Evolutionary conservation across 2,797 vertebrate species (phyloP).

Genomic region (Hydrolagus colliei): DNA sequence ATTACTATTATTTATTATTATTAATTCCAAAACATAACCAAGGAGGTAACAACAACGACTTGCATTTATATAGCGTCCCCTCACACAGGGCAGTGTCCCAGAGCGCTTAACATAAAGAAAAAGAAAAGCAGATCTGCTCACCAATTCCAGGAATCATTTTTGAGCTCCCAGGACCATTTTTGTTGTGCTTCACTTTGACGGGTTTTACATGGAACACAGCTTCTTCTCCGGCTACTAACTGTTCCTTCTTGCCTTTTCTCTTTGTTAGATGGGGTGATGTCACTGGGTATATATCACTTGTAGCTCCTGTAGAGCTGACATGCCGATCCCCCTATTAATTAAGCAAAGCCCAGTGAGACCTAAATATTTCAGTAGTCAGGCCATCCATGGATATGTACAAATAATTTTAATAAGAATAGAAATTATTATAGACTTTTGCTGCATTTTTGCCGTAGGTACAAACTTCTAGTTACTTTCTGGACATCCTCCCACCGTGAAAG

Average conservation of each 20-base stretch:
- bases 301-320: conserved; percentile 59
- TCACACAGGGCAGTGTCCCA: not conserved
- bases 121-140: conserved; percentile 42
- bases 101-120: not conserved
- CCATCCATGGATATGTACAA: not conserved
- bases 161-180: conserved; percentile 44
- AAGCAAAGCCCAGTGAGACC: conserved; percentile 11
- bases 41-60: no score
- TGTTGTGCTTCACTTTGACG: conserved; percentile 56
- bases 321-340: conserved; percentile 52
- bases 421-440: conserved; percentile 4
- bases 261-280: conserved; percentile 56
- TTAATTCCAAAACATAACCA: no score
- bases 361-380: not conserved
- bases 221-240: conserved; percentile 54
- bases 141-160: conserved; percentile 56
- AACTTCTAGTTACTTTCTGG: not conserved
- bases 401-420: not conserved
- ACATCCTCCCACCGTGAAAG: no score
- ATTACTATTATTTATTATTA: no score
- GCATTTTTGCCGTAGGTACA: no score
- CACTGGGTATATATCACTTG: conserved; percentile 59
- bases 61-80: no score
- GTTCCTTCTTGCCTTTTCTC: conserved; percentile 55
- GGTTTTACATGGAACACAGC: conserved; percentile 61